Evolutionary conservation across 2,797 vertebrate genomes (phyloP).

Genomic region (Urophycis tenuis): DNA sequence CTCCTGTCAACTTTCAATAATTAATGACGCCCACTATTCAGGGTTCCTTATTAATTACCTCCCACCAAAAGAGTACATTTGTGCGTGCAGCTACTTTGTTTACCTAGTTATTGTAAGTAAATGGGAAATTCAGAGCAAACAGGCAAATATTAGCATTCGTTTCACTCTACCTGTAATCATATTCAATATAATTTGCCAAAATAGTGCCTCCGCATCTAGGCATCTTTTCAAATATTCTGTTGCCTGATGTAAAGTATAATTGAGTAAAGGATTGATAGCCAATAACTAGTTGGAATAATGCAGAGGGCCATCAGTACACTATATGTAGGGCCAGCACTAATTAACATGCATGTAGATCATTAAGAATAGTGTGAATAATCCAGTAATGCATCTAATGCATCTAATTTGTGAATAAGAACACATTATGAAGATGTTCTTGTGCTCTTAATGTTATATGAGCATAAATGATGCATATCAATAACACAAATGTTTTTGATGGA

Average conservation of each 20-base stretch:
- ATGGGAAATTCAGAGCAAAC: neutral
- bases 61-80: neutral
- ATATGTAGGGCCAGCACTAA: neutral
- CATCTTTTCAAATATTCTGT: neutral
- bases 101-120: constrained; percentile 1
- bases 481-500: neutral
- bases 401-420: neutral
- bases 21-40: constrained; percentile 26
- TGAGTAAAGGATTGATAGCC: neutral
- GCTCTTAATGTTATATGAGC: neutral
- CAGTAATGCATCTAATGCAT: neutral
- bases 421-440: neutral
- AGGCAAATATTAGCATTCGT: neutral
- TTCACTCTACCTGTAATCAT: too few species aligned
- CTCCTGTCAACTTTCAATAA: constrained; percentile 41
- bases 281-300: neutral
- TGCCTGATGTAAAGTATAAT: neutral
- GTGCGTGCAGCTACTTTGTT: neutral
- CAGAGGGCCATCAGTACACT: neutral
- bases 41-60: constrained; percentile 7
- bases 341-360: neutral
- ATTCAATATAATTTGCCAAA: neutral
- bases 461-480: neutral
- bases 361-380: neutral
- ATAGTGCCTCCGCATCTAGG: neutral